Evolutionary conservation across 2,888 invertebrate species (phyloP).

Genomic region (Ennomos erosarius): DNA sequence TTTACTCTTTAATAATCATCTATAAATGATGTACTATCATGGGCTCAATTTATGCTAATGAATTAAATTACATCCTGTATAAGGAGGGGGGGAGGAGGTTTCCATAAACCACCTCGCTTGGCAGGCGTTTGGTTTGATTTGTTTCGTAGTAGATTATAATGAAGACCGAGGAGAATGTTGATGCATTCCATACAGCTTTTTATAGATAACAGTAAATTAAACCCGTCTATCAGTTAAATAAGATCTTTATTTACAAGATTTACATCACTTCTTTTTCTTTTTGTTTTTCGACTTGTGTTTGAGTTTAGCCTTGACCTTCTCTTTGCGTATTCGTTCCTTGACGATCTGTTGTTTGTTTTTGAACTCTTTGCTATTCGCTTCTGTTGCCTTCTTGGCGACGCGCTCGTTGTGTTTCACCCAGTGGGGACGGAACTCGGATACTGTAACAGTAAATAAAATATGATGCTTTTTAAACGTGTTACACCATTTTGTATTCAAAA

Average conservation of each 20-base stretch:
- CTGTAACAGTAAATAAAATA: conserved; percentile 46
- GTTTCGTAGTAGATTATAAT: too few species aligned
- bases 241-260: conserved; percentile 10
- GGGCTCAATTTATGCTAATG: too few species aligned
- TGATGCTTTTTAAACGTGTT: not conserved
- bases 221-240: not conserved
- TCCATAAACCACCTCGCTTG: too few species aligned
- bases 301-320: conserved; percentile 85
- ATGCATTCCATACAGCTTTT: too few species aligned
- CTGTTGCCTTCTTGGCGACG: conserved; percentile 56
- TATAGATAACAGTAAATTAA: too few species aligned
- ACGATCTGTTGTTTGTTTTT: conserved; percentile 91
- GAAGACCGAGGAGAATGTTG: too few species aligned
- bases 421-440: conserved; percentile 87
- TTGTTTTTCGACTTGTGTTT: conserved; percentile 75
- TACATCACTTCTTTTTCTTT: conserved; percentile 48
- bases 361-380: conserved; percentile 86
- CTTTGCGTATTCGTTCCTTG: conserved; percentile 88
- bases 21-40: too few species aligned
- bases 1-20: too few species aligned
- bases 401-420: conserved; percentile 93
- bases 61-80: too few species aligned
- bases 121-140: too few species aligned
- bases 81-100: too few species aligned
- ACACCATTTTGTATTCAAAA: too few species aligned